Base-by-base conservation (phyloP, 2,797 vertebrate genomes). In the Pseudochaenichthys georgianus region DNA sequence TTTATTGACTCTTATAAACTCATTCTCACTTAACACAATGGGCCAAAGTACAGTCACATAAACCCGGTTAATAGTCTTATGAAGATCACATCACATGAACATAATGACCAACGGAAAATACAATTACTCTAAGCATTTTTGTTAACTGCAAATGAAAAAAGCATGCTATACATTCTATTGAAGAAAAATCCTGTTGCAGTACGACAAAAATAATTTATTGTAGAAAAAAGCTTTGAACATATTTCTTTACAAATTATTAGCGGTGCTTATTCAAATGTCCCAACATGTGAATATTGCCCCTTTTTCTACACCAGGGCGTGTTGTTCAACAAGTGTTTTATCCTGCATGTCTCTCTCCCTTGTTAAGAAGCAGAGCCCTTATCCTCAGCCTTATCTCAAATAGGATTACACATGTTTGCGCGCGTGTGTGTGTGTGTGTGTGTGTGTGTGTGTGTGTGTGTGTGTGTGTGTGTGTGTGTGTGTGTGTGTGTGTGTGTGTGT, bases 301-400 rank as follows among this genome's bases (percentile, higher is more conserved):
- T 53, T 54, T 54, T 62, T 71, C 23, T 2, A 5, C 2, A 31
- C 31, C 23, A 45, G 46, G 31, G 38, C 53, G 23, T 57, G 77
- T 78, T 52, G 73, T 85, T 90, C 89, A 94, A 93, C 92, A 93
- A 92, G 88, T 93, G 84, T 75, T 75, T 74, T 46, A 54, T 51
- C n/a, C 47, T 61, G 59, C 48, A 64, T 64, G 48, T 75, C 67
- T 52, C 68, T 68, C 31, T 80, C 73, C 67, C 17, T 28, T 43
- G 64, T 74, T 77, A 38, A 73, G 63, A 70, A 69, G 58, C 80
- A 73, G 21, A 83, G 72, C 69, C 31, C 15, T 87, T 86, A 83
- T 89, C 80, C 82, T 80, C 55, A 84, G 80, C 80, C 79, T 83
- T 75, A 88, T 88, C 83, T 82, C 64, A 85, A 87, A 90, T 86